These are phyloP conservation scores for Lagopus leucura DNA, from an alignment of 2,113 vertebrate genomes.

Conservation along the genomic window DNA sequence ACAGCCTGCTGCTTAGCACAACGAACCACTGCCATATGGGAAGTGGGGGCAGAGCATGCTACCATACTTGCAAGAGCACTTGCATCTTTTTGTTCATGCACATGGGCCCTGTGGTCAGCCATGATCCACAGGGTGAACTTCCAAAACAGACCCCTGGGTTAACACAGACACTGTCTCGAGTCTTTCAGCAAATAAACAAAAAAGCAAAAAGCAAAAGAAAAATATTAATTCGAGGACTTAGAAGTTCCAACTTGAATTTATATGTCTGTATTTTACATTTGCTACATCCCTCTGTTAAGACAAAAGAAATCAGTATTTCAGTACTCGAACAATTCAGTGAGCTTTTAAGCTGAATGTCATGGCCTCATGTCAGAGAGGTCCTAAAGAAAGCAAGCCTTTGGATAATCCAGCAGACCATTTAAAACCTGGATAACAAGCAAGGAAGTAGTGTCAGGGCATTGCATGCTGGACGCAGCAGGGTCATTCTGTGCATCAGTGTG, in stretches of 20 bases:
- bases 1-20: not conserved
- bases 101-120: not conserved
- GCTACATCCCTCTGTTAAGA: not conserved
- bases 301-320: not conserved
- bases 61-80: not conserved
- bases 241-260: not conserved
- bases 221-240: not conserved
- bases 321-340: not conserved
- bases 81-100: not conserved
- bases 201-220: not conserved
- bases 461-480: slow-evolving; percentile 5
- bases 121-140: not conserved
- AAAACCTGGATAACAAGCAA: slow-evolving; percentile 45
- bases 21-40: not conserved
- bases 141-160: not conserved
- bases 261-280: not conserved
- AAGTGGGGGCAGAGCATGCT: not conserved
- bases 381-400: not conserved
- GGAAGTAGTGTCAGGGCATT: not conserved
- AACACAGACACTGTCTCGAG: not conserved
- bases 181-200: not conserved
- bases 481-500: not conserved
- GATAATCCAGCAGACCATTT: not conserved
- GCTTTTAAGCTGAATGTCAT: not conserved
- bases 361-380: not conserved